phyloP scores from a whole-genome alignment of 2,888 invertebrate genomes.

The Chelonus formosanus region DNA sequence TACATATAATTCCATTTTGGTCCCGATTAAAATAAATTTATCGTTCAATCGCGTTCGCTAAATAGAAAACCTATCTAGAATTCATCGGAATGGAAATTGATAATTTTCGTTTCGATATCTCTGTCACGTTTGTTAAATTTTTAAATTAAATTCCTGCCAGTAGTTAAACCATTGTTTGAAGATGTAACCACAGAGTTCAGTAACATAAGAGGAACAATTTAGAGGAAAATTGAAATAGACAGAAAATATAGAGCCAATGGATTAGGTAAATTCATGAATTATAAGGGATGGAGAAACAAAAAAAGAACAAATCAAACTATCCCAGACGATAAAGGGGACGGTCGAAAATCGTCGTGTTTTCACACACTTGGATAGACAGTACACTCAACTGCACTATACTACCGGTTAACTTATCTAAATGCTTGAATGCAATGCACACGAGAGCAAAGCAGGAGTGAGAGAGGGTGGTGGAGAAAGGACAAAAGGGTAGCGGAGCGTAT shows the following conservation, averaged over 20 bases:
- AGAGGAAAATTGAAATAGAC: not conserved
- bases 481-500: constrained; percentile 38
- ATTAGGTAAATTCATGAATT: too few relatives aligned
- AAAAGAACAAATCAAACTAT: not conserved
- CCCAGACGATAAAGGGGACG: constrained; percentile 10
- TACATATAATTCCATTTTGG: too few relatives aligned
- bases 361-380: constrained; percentile 22
- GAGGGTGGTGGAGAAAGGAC: not conserved
- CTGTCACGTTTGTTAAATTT: constrained; percentile 19
- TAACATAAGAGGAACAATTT: too few relatives aligned
- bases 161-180: not conserved
- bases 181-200: too few relatives aligned
- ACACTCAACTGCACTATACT: constrained; percentile 33
- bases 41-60: not conserved
- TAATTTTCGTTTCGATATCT: constrained; percentile 27
- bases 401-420: constrained; percentile 52
- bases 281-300: too few relatives aligned
- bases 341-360: constrained; percentile 26
- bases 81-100: constrained; percentile 29
- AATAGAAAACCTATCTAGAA: constrained; percentile 11
- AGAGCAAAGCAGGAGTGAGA: not conserved
- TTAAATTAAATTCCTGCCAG: not conserved
- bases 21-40: constrained; percentile 5
- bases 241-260: not conserved
- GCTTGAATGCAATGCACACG: constrained; percentile 40